Evolutionary conservation across 1,140 invertebrate genomes (phyloP).

Genomic region (Aphelenchoides avenae): DNA sequence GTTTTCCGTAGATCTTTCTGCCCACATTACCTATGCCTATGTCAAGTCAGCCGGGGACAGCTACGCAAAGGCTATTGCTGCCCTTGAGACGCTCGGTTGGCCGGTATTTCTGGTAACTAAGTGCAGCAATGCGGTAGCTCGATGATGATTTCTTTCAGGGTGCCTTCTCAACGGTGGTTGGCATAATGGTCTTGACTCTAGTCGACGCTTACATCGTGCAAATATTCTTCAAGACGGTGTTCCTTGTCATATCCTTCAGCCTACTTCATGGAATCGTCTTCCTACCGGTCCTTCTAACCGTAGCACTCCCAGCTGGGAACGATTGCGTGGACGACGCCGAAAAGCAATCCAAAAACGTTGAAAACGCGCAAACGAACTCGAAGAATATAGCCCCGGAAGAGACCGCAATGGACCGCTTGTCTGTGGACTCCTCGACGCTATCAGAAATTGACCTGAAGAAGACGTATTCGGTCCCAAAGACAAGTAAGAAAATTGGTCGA

Average conservation of each 20-base stretch:
- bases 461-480: too few relatives aligned
- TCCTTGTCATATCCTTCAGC: conserved; percentile 48
- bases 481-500: too few relatives aligned
- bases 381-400: too few relatives aligned
- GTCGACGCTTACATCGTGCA: conserved; percentile 57
- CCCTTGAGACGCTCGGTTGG: conserved; percentile 74
- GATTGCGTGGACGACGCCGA: too few relatives aligned
- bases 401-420: too few relatives aligned
- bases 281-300: conserved; percentile 40
- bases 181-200: conserved; percentile 52
- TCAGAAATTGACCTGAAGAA: too few relatives aligned
- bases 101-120: conserved; percentile 77
- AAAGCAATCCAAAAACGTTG: too few relatives aligned
- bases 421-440: too few relatives aligned
- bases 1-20: conserved; percentile 80
- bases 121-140: conserved; percentile 70
- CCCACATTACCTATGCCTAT: conserved; percentile 71
- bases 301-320: conserved; percentile 25
- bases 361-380: too few relatives aligned
- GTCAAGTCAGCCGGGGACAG: conserved; percentile 58
- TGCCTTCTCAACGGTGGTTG: conserved; percentile 56
- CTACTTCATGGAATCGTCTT: conserved; percentile 50
- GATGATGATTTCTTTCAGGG: conserved; percentile 34
- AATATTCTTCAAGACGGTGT: conserved; percentile 54
- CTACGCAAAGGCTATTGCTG: conserved; percentile 65